phyloP scores from a whole-genome alignment of 2,888 invertebrate genomes.

The Zootermopsis nevadensis region DNA sequence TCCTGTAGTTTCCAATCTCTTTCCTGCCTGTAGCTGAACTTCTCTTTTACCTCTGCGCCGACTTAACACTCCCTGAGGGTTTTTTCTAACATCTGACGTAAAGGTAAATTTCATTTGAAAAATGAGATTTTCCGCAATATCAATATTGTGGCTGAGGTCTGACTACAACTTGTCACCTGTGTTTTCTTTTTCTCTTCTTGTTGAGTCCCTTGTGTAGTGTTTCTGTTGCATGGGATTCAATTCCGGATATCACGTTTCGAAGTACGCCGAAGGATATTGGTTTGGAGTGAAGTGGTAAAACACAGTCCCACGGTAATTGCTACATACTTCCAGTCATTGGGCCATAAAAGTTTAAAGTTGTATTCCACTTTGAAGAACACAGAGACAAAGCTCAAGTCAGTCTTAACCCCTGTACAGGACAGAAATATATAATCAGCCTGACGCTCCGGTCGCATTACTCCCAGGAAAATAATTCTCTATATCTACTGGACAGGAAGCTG shows the following conservation, averaged over 20 bases:
- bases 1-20: neutral
- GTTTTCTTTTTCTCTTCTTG: neutral
- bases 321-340: too few relatives aligned
- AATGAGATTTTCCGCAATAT: conserved; percentile 10
- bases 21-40: neutral
- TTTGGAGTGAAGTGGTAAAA: too few relatives aligned
- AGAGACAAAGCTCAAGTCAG: too few relatives aligned
- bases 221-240: neutral
- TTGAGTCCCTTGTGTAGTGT: neutral
- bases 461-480: too few relatives aligned
- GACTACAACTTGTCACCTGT: conserved; percentile 16
- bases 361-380: too few relatives aligned
- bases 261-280: neutral
- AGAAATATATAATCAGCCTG: too few relatives aligned
- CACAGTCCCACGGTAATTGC: too few relatives aligned
- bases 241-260: neutral
- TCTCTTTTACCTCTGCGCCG: neutral
- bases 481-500: too few relatives aligned
- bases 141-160: neutral
- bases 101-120: conserved; percentile 16
- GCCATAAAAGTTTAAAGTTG: too few relatives aligned
- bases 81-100: conserved; percentile 2
- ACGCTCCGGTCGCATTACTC: too few relatives aligned
- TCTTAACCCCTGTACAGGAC: too few relatives aligned
- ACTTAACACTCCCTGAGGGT: neutral